Conservation (phyloP, 2,888 invertebrate species). For the Ormyrus rosae region DNA sequence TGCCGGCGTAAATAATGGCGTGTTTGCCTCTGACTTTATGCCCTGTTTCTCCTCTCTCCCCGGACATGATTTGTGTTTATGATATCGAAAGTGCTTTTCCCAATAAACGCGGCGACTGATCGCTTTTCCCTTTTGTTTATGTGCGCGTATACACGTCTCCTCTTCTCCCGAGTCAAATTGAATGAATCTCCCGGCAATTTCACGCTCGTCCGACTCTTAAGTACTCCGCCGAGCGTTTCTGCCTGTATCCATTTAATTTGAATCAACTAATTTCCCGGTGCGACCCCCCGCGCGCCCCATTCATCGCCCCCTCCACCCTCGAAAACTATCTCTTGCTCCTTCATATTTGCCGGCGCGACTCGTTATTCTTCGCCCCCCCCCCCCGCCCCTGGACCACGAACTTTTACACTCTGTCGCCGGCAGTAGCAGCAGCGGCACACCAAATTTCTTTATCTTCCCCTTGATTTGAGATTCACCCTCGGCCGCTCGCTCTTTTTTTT, state of each 20-base stretch:
- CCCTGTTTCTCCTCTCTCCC: no score
- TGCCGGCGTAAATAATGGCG: no score
- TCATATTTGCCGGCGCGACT: constrained; percentile 29
- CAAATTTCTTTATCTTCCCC: constrained; percentile 53
- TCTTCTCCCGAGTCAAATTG: no score
- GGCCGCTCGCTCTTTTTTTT: constrained; percentile 33
- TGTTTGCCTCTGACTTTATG: no score
- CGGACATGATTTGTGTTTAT: no score
- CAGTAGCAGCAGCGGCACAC: background rate
- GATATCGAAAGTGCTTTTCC: no score
- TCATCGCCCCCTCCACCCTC: background rate
- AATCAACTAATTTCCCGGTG: constrained; percentile 5
- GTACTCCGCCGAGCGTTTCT: constrained; percentile 18
- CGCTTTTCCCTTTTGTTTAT: no score
- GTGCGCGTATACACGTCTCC: no score
- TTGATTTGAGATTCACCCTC: constrained; percentile 56
- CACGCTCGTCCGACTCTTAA: background rate
- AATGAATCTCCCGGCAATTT: no score
- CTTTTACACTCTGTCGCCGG: background rate
- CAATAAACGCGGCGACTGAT: no score
- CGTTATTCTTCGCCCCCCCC: constrained; percentile 37
- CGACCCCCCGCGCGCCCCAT: background rate
- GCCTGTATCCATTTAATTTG: constrained; percentile 31
- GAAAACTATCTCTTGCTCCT: background rate
- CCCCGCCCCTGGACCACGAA: background rate